phyloP scores from a whole-genome alignment of 2,888 invertebrate species.

The Ennomos fuscantarius region DNA sequence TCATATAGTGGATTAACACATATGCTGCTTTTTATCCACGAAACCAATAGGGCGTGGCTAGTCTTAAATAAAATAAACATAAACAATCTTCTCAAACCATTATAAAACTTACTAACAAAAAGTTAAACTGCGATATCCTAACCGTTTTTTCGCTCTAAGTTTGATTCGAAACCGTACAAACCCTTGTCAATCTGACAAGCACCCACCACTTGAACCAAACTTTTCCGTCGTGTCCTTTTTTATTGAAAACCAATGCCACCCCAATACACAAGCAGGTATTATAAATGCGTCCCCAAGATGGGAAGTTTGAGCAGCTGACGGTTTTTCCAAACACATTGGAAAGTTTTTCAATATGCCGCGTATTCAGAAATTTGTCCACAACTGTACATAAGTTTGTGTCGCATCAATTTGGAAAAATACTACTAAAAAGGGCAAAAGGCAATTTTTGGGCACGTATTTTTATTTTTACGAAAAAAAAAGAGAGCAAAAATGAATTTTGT shows the following conservation, averaged over 20 bases:
- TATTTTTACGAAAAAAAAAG: no score
- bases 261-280: conserved; percentile 34
- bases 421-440: no score
- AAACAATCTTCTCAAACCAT: no score
- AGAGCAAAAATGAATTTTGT: no score
- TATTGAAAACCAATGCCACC: conserved; percentile 2
- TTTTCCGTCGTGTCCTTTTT: conserved; percentile 1
- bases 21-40: no score
- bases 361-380: conserved; percentile 16
- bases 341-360: conserved; percentile 36
- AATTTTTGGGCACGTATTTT: no score
- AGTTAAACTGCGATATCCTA: no score
- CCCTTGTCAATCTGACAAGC: conserved; percentile 2
- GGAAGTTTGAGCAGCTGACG: conserved; percentile 25
- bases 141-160: no score
- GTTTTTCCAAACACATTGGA: conserved; percentile 8
- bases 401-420: conserved; percentile 3
- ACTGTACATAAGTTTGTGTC: conserved; percentile 7
- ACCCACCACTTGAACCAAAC: neutral
- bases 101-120: no score
- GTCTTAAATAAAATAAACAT: no score
- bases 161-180: neutral
- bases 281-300: conserved; percentile 28
- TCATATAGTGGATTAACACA: no score
- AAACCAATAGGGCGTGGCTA: no score